These are phyloP conservation scores for Egretta garzetta DNA, from an alignment of 2,113 vertebrate species.

Conservation along the genomic window DNA sequence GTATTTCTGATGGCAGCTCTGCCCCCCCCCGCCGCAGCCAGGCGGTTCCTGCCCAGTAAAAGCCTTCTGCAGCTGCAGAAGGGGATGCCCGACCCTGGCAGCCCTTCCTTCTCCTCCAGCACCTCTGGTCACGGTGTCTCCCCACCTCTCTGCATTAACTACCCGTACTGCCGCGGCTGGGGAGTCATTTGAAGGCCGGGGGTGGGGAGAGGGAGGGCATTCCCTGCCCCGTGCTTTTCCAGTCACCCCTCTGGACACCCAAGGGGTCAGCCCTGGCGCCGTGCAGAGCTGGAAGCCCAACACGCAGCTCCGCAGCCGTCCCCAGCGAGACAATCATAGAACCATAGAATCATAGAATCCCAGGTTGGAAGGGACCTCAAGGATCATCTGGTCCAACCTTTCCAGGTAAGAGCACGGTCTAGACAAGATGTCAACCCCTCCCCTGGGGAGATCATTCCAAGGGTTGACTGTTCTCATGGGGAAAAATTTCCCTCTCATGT, in stretches of 20 bases:
- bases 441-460: too few species aligned
- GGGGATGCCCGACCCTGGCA: background rate
- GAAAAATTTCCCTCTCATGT: too few species aligned
- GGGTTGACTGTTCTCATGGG: too few species aligned
- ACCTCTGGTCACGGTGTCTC: background rate
- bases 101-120: background rate
- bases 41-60: background rate
- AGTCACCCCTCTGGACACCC: background rate
- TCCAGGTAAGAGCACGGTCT: too few species aligned
- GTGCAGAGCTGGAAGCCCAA: background rate
- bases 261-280: rapidly evolving
- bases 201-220: background rate
- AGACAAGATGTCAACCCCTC: too few species aligned
- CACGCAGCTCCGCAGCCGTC: background rate
- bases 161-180: rapidly evolving
- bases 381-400: too few species aligned
- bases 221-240: background rate
- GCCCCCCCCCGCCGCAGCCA: background rate
- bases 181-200: background rate
- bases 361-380: too few species aligned
- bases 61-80: background rate
- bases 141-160: background rate
- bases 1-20: background rate
- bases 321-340: rapidly evolving
- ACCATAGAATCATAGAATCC: too few species aligned